A percentile compares a stretch with the other conserved stretches of the same genome.
These are phyloP conservation scores for Leptopilina syphax DNA, from an alignment of 2,888 invertebrate genomes.

Conservation along the genomic window DNA sequence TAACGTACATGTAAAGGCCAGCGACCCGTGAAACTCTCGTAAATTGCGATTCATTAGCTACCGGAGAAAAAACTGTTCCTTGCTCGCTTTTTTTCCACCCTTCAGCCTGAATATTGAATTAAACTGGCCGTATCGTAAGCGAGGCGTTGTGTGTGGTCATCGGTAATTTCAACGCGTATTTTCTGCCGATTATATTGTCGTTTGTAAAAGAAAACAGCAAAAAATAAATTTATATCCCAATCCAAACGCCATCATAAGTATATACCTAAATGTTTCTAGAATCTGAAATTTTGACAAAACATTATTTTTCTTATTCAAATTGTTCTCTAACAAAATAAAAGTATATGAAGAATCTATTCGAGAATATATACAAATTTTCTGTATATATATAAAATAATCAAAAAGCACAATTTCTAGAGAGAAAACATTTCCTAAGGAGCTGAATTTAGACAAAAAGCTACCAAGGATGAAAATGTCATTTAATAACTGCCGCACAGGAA, in stretches of 20 bases:
- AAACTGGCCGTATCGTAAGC: constrained; percentile 48
- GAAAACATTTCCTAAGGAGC: neutral
- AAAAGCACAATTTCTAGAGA: neutral
- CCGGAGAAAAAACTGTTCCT: constrained; percentile 54
- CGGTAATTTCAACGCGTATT: constrained; percentile 54
- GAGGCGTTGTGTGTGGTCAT: constrained; percentile 51
- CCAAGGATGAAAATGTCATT: neutral
- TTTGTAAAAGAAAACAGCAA: constrained; percentile 20
- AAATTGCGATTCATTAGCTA: constrained; percentile 68
- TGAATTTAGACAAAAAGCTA: neutral
- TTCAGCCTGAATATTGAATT: constrained; percentile 45
- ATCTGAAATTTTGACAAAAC: too few relatives aligned
- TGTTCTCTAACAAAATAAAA: too few relatives aligned
- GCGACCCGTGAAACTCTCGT: constrained; percentile 66
- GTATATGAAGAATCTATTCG: too few relatives aligned
- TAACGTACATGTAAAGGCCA: constrained; percentile 46
- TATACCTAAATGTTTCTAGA: too few relatives aligned
- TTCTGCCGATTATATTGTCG: constrained; percentile 53
- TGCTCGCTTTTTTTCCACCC: constrained; percentile 32
- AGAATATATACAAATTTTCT: too few relatives aligned
- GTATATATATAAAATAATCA: neutral
- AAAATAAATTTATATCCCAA: neutral
- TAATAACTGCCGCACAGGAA: neutral
- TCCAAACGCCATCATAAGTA: too few relatives aligned
- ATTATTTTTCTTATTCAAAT: too few relatives aligned